A percentile compares a stretch with the other conserved stretches of the same genome.
These are phyloP conservation scores for Abrostola tripartita DNA, from an alignment of 2,888 invertebrate genomes.

Conservation along the genomic window DNA sequence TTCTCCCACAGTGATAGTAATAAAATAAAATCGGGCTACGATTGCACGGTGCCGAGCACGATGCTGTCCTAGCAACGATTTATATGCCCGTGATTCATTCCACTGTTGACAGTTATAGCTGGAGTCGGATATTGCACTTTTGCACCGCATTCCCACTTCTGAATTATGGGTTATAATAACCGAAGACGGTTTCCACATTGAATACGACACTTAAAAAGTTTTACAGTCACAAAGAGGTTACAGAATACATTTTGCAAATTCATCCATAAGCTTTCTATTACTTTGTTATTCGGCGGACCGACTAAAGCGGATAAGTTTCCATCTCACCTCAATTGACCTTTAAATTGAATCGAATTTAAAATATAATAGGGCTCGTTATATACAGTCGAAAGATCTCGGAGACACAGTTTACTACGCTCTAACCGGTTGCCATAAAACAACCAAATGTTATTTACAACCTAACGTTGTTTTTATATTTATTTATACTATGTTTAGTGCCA, in stretches of 20 bases:
- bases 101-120: slow-evolving; percentile 83
- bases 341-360: slow-evolving; percentile 62
- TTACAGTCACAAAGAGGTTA: slow-evolving; percentile 34
- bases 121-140: slow-evolving; percentile 84
- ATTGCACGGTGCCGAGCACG: slow-evolving; percentile 70
- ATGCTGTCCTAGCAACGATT: slow-evolving; percentile 78
- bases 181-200: slow-evolving; percentile 66
- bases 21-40: slow-evolving; percentile 80
- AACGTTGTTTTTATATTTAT: slow-evolving; percentile 79
- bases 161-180: slow-evolving; percentile 81
- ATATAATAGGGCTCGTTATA: slow-evolving; percentile 68
- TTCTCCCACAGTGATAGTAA: slow-evolving; percentile 71
- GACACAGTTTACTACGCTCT: slow-evolving; percentile 35
- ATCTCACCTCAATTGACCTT: slow-evolving; percentile 58
- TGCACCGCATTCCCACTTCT: slow-evolving; percentile 78
- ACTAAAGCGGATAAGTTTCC: slow-evolving; percentile 35
- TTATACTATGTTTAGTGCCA: slow-evolving; percentile 77
- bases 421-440: slow-evolving; percentile 72
- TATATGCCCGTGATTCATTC: slow-evolving; percentile 85
- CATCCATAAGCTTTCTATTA: slow-evolving; percentile 67
- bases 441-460: slow-evolving; percentile 82
- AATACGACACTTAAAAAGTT: slow-evolving; percentile 44
- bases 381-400: slow-evolving; percentile 49
- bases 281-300: slow-evolving; percentile 51
- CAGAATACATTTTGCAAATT: slow-evolving; percentile 59